Base-by-base conservation (phyloP, 2,888 invertebrate genomes). In the Cylloceria caligata region DNA sequence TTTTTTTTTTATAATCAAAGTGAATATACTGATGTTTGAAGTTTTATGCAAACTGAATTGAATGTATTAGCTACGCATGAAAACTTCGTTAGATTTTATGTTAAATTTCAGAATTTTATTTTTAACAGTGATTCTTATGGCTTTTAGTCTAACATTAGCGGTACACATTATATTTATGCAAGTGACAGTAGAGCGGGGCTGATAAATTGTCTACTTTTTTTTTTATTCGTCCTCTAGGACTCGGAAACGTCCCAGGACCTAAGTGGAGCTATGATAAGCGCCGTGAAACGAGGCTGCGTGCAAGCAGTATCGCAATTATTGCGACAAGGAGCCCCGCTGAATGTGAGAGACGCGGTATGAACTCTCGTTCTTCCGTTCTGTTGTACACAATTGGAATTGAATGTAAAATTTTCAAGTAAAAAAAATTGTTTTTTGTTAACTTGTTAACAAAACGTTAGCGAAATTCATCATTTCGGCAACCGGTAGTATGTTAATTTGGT, bases 181-280 rank as follows among this genome's bases (percentile, higher is more conserved):
- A 19, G 39, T n/a, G 16, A 36, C 11, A 52, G 27, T 67, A 21
- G 21, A 27, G 16, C 11, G 52, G 39, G 75, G 72, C 82, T 73
- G 52, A 67, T 45, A 42, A 80, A 71, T 36, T 62, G n/a, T 80
- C 52, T 81, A 47, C 64, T 74, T 80, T 75, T 77, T 64, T 83
- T 83, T 81, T 83, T 16, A 47, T 73, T 6, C 73, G 73, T 49
- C 69, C 52, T 81, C 7, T 86, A 92, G 92, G 92, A 92, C 84
- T 90, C 91, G 79, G 91, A 92, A 89, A 87, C 89, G 84, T 91
- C 89, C 86, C 90, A 92, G 85, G 91, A 91, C 88, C 90, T 92
- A 68, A 90, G 91, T 83, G 91, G 90, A 89, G 91, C 92, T 86
- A 90, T 92, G 87, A 89, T 92, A 85, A 92, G 90, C 86, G 92